These are phyloP conservation scores for Eutolmus rufibarbis DNA, from an alignment of 2,888 invertebrate genomes.

Conservation along the genomic window DNA sequence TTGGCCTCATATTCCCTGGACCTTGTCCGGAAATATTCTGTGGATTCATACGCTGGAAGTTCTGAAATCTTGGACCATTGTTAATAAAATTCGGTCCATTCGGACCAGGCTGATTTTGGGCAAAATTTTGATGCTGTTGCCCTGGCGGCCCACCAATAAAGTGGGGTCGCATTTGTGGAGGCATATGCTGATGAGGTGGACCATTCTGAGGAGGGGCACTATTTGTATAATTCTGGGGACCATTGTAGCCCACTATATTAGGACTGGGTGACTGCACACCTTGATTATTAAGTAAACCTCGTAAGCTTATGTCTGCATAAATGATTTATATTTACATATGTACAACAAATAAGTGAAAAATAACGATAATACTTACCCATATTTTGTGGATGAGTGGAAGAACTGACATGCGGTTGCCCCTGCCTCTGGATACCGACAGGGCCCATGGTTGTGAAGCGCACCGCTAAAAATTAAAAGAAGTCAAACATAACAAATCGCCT, in stretches of 20 bases:
- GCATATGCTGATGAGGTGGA: constrained; percentile 60
- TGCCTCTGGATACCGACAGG: constrained; percentile 62
- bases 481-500: background rate
- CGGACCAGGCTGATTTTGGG: constrained; percentile 58
- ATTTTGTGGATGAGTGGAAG: constrained; percentile 72
- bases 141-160: constrained; percentile 60
- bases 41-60: constrained; percentile 63
- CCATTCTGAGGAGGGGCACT: constrained; percentile 61
- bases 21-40: constrained; percentile 61
- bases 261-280: constrained; percentile 60
- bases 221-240: constrained; percentile 58
- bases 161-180: constrained; percentile 61
- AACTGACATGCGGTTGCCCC: constrained; percentile 69
- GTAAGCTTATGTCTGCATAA: constrained; percentile 61
- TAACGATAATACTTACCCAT: constrained; percentile 60
- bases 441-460: constrained; percentile 57
- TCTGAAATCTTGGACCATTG: constrained; percentile 61
- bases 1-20: constrained; percentile 52
- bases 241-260: constrained; percentile 59
- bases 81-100: constrained; percentile 61
- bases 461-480: constrained; percentile 50
- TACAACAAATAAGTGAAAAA: constrained; percentile 42
- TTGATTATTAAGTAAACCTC: constrained; percentile 62
- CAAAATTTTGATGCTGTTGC: constrained; percentile 59
- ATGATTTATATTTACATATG: constrained; percentile 42